Evolutionary conservation across 2,113 vertebrate species (phyloP), one percentile per base, ranked within the genome.

Genomic region (Thalassarche chlororhynchos): DNA sequence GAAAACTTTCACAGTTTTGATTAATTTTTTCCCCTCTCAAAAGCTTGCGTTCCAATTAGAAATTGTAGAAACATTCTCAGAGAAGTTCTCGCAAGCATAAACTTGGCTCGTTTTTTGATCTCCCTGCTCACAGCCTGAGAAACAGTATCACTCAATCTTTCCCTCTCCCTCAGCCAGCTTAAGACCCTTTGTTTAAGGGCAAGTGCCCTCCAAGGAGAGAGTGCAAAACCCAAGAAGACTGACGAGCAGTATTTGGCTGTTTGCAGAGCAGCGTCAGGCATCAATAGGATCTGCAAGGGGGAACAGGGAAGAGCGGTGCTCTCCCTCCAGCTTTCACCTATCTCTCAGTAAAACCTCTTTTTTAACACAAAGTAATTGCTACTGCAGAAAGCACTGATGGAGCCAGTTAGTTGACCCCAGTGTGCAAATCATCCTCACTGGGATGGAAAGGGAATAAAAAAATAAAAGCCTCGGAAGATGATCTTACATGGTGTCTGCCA

Each of bases 181-280:
- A 91, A 77, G 87, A 61, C 34, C 40, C 82, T 93, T 92, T 91
- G 61, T 91, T 95, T 94, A 94, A 84, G 60, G 69, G 60, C 60
- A 96, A 82, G 16, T 14, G 62, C 52, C 61, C 78, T 74, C 66
- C 23, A 87, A 51, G 46, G 54, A 91, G 7, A 52, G 23, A 79
- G 72, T 40, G 46, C 7, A 49, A 89, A 96, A 69, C 65, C 80
- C 38, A 40, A 46, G 47, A 93, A 89, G 61, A 76, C 31, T 10
- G 20, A 75, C 3, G 10, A 91, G 75, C 15, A 38, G 54, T 36
- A 28, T 60, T 57, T 23, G 4, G 34, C 51, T 87, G 54, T 76
- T 60, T 77, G 49, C 40, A 93, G 79, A 93, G 42, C 28, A 61
- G 29, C 3, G 2, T 83, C 57, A 52, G 26, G 52, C 34, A 84